Conservation (phyloP, 2,888 invertebrate genomes). For the Drosophila differens region DNA sequence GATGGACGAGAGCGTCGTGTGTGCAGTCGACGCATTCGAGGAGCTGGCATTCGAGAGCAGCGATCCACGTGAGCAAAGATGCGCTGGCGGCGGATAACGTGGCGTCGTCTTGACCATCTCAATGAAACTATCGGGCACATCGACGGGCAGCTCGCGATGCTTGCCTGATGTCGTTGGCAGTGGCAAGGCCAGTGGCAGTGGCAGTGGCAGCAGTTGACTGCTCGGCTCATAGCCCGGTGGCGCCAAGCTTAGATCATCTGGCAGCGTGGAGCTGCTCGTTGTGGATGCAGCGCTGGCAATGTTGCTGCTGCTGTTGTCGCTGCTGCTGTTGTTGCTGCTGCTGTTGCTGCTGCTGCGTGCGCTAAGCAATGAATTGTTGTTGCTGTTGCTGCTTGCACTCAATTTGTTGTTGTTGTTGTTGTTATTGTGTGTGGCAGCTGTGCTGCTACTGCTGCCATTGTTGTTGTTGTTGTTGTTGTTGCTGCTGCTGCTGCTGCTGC, state of each 20-base stretch:
- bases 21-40: slow-evolving; percentile 68
- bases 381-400: slow-evolving; percentile 26
- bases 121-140: slow-evolving; percentile 95
- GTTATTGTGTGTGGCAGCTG: slow-evolving; percentile 26
- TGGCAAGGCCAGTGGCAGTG: slow-evolving; percentile 6
- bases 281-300: slow-evolving; percentile 37
- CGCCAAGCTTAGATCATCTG: slow-evolving; percentile 77
- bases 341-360: slow-evolving; percentile 45
- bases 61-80: slow-evolving; percentile 83
- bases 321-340: slow-evolving; percentile 47
- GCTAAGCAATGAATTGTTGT: slow-evolving; percentile 46
- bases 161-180: slow-evolving; percentile 59
- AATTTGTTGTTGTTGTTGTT: slow-evolving; percentile 12
- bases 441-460: slow-evolving; percentile 22
- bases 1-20: slow-evolving; percentile 67
- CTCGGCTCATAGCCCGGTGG: slow-evolving; percentile 83
- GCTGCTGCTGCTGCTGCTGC: slow-evolving; percentile 22
- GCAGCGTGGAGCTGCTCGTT: slow-evolving; percentile 60
- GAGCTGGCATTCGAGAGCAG: slow-evolving; percentile 80
- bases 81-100: slow-evolving; percentile 88
- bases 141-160: slow-evolving; percentile 91
- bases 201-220: slow-evolving; percentile 26
- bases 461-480: slow-evolving; percentile 18
- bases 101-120: slow-evolving; percentile 92
- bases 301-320: slow-evolving; percentile 41